Percentiles rank a stretch among this genome's conserved stretches.
Evolutionary conservation across 1,140 invertebrate species (phyloP).

Genomic region (Bombus huntii): DNA sequence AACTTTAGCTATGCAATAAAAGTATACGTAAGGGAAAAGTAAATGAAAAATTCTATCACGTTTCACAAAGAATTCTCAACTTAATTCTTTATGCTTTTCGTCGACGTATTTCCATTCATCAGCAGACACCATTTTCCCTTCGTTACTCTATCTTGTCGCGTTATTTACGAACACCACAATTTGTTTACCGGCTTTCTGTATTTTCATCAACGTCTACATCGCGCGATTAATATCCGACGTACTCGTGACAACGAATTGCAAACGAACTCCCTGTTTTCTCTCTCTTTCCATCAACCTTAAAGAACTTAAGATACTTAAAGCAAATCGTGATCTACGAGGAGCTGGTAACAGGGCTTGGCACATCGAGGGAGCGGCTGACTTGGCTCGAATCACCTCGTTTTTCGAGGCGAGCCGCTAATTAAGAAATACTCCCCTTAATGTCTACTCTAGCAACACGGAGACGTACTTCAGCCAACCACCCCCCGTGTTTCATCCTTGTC

Average conservation of each 20-base stretch:
- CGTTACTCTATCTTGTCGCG: too few species aligned
- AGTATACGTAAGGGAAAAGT: too few species aligned
- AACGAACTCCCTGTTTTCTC: not conserved
- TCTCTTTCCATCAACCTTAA: slow-evolving; percentile 30
- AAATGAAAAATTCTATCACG: too few species aligned
- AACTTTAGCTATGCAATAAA: too few species aligned
- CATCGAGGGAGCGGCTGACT: slow-evolving; percentile 60
- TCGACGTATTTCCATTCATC: too few species aligned
- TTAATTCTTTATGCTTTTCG: too few species aligned
- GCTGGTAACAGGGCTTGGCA: slow-evolving; percentile 54
- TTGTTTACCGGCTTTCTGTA: not conserved
- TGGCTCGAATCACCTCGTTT: slow-evolving; percentile 47
- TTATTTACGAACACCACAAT: not conserved
- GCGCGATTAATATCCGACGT: slow-evolving; percentile 14
- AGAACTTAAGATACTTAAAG: slow-evolving; percentile 59
- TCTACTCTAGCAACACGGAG: slow-evolving; percentile 42
- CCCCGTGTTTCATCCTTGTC: not conserved
- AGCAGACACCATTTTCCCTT: too few species aligned
- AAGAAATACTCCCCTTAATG: slow-evolving; percentile 64
- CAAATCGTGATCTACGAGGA: slow-evolving; percentile 67
- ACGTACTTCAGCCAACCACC: slow-evolving; percentile 29
- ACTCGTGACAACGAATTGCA: not conserved
- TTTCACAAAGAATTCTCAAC: too few species aligned
- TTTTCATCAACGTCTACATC: not conserved
- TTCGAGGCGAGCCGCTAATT: slow-evolving; percentile 63